Evolutionary conservation across 2,113 vertebrate genomes (phyloP), one percentile per base, ranked within the genome.

Genomic region (Telmatochromis bifrenatus): DNA sequence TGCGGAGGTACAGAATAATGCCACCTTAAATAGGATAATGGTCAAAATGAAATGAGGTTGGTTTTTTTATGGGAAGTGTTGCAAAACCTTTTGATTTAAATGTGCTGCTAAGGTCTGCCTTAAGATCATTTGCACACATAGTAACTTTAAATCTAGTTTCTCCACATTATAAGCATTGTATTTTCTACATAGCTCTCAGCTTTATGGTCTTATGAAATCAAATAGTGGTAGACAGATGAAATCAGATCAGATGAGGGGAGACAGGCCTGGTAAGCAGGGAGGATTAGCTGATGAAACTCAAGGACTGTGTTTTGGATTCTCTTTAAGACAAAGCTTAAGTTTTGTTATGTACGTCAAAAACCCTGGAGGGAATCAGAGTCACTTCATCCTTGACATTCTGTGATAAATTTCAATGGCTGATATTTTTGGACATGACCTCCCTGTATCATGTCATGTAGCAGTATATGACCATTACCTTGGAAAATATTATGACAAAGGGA

Each of bases 351-450:
- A 14, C 3, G 3, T 65, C 54, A 77, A 68, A 83, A 31, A 17
- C 79, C n/a, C 81, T 75, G 58, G 4, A 62, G 81, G 81, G 81
- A 80, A 47, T 86, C 37, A 51, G 39, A 88, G 62, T 88, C 77
- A 82, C 19, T 84, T 53, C 45, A 21, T 35, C 77, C 51, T 3
- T 19, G 56, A 6, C 35, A 19, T 35, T 42, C 58, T 75, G 19
- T 21, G 28, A 68, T 54, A 75, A 33, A 83, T 87, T 79, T 37
- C 13, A 13, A 56, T 35, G 19, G 42, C 13, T 62, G 82, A 21
- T 90, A 73, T 85, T 88, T 87, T 85, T 79, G 75, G 73, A 84
- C 49, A 79, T 85, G 75, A 90, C 88, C 90, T 92, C 85, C 85
- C 37, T 45, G 51, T 79, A 65, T 86, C 81, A 23, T 82, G 84